Evolutionary conservation across 1,140 invertebrate species (phyloP), one percentile per base, ranked within the genome.

Genomic region (Heliconius nattereri): DNA sequence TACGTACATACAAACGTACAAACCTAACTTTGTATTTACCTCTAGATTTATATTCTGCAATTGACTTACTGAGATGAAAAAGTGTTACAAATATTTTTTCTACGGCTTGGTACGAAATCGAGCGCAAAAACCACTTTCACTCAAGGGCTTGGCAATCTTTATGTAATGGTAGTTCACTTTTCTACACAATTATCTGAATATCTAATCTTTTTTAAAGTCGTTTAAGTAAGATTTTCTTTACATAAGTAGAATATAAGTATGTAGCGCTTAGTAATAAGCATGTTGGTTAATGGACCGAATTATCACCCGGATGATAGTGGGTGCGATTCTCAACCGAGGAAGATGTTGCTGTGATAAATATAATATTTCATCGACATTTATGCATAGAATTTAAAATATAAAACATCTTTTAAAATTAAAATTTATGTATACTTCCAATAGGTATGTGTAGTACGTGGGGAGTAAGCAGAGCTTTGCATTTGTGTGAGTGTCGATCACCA

Each of bases 41-140:
- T 26, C 16, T 66, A 26, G 3, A 66, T 26, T 66, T 66, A 29
- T 66, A 1, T 66, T 66, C 26, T 9, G 60, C 26, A 66, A 66
- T 26, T 11, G 26, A 66, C 23, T 66, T 3, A 66, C 26, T 66
- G 11, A 66, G 60, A 29, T 66, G 26, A 66, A 26, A 66, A 29
- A 66, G 35, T 72, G n/a, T 54, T 54, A 29, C 57, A 49, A 76
- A 71, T 66, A 45, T 66, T 54, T 74, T 45, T 45, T 45, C 35
- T 52, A 54, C 66, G 40, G 29, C 9, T 76, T 73, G 71, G n/a
- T 60, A 78, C 70, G 81, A 80, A 83, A 80, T 83, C 76, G 73
- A 71, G 76, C 73, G 78, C 60, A 80, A 83, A 74, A 73, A 66
- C 60, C 5, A 76, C 77, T 83, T 83, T 83, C 79, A 73, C 82